These are phyloP conservation scores for Diorhabda sublineata DNA, from an alignment of 1,140 invertebrate genomes.

Conservation along the genomic window DNA sequence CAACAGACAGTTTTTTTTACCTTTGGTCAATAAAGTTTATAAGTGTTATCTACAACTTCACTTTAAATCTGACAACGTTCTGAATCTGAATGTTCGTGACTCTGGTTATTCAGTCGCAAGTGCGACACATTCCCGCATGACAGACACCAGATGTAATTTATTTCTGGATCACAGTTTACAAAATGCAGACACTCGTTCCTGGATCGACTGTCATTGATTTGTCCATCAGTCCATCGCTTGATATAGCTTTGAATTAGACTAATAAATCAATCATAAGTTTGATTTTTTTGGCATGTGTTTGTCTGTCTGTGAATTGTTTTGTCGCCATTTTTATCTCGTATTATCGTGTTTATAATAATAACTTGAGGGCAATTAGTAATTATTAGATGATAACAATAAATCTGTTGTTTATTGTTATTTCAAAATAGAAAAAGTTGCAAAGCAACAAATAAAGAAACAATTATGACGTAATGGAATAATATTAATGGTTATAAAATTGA, in stretches of 20 bases:
- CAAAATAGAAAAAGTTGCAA: too few relatives aligned
- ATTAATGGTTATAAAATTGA: too few relatives aligned
- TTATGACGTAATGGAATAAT: too few relatives aligned
- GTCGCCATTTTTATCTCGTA: not conserved
- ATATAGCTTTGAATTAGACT: not conserved
- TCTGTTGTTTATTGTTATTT: too few relatives aligned
- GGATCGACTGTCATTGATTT: not conserved
- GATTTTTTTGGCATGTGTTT: not conserved
- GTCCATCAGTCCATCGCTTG: constrained; percentile 1
- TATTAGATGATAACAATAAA: too few relatives aligned
- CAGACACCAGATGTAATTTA: not conserved
- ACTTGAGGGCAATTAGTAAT: too few relatives aligned
- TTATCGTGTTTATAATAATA: too few relatives aligned
- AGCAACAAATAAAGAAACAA: too few relatives aligned
- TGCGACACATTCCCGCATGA: not conserved
- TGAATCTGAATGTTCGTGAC: not conserved
- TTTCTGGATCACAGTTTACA: not conserved
- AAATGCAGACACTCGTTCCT: not conserved
- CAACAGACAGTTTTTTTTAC: too few relatives aligned
- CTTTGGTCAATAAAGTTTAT: too few relatives aligned
- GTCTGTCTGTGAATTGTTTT: not conserved
- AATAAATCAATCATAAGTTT: constrained; percentile 1
- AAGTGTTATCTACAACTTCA: too few relatives aligned
- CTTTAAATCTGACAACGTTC: too few relatives aligned
- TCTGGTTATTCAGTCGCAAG: not conserved